A percentile compares a stretch with the other conserved stretches of the same genome.
Conservation (phyloP, 2,113 vertebrate species). For the Pelodiscus sinensis region DNA sequence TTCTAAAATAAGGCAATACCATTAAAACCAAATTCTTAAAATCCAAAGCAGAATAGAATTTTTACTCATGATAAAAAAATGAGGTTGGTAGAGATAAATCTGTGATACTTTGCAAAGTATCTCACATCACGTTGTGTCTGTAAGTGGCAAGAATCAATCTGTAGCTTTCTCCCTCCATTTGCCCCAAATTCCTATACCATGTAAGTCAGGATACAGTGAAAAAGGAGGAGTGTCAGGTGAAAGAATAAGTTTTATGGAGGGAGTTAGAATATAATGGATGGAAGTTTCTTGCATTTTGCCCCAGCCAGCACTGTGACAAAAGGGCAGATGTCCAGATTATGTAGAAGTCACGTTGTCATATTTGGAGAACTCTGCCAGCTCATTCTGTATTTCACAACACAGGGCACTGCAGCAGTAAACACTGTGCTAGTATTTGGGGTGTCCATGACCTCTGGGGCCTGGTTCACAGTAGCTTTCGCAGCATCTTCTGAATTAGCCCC, state of each 20-base stretch:
- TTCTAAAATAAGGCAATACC: neutral
- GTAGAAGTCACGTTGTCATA: neutral
- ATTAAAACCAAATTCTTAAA: neutral
- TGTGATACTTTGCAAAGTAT: neutral
- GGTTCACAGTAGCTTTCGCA: neutral
- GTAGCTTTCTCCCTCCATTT: neutral
- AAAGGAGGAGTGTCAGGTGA: neutral
- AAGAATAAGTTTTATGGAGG: neutral
- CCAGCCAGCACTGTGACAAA: neutral
- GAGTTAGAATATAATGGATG: neutral
- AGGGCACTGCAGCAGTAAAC: neutral
- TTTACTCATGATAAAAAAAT: neutral
- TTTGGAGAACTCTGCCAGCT: neutral
- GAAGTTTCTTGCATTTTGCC: neutral
- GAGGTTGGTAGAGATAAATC: neutral
- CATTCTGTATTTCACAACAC: neutral
- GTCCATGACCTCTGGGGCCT: neutral
- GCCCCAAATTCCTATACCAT: neutral
- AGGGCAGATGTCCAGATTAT: fast-evolving
- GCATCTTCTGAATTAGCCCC: neutral
- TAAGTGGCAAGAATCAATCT: neutral
- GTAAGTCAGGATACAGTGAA: neutral
- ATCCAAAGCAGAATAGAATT: neutral
- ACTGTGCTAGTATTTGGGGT: neutral
- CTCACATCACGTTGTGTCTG: fast-evolving